These are phyloP conservation scores for Larimichthys polyactis DNA, from an alignment of 2,113 vertebrate species.

Conservation along the genomic window DNA sequence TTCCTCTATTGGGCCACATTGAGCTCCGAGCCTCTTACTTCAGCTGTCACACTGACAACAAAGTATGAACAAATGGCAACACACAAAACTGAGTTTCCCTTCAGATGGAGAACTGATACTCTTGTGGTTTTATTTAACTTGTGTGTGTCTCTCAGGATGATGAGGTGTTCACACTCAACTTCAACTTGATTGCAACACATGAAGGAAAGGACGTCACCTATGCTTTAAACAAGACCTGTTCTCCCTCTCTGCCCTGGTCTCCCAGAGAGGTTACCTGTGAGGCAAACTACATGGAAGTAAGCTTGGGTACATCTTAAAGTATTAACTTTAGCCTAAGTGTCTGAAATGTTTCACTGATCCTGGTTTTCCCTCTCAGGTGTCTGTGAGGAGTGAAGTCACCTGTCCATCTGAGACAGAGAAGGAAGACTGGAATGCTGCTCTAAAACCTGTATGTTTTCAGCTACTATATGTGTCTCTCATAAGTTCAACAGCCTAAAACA, in stretches of 20 bases:
- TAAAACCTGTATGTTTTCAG: constrained; percentile 49
- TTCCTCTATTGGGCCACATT: constrained; percentile 6
- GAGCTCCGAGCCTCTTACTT: constrained; percentile 79
- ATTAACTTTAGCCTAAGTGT: not conserved
- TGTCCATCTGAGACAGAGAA: constrained; percentile 21
- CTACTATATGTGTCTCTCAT: no score
- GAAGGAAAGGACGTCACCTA: constrained; percentile 29
- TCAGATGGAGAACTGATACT: no score
- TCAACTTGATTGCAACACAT: constrained; percentile 53
- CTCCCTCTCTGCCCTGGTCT: constrained; percentile 48
- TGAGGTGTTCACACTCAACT: constrained; percentile 62
- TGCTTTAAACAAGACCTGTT: constrained; percentile 60
- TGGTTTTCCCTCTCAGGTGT: constrained; percentile 49
- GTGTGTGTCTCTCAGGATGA: constrained; percentile 51
- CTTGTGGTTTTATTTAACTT: no score
- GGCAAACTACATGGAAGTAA: constrained; percentile 82
- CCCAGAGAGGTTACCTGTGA: constrained; percentile 78
- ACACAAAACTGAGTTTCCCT: no score
- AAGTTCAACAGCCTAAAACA: no score
- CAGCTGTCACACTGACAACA: constrained; percentile 73
- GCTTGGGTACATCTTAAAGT: not conserved
- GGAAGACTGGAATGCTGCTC: constrained; percentile 26
- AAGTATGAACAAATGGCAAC: constrained; percentile 36
- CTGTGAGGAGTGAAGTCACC: constrained; percentile 54
- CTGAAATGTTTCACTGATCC: no score